Evolutionary conservation across 1,140 invertebrate genomes (phyloP).

Genomic region (Pectinophora gossypiella): DNA sequence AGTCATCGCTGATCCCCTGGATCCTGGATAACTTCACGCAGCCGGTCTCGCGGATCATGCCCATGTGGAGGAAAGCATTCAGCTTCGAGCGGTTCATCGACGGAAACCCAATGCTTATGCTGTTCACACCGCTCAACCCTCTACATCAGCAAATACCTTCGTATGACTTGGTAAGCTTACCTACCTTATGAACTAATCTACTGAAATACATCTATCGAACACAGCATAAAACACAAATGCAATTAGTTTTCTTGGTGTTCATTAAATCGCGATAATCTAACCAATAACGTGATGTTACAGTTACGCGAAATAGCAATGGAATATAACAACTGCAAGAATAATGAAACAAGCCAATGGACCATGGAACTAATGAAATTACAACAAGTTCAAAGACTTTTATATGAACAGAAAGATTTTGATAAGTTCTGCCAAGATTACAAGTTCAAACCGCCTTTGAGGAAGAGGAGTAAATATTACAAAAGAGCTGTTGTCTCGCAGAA

Average conservation of each 20-base stretch:
- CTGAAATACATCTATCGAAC: too few species aligned
- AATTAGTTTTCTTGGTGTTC: too few species aligned
- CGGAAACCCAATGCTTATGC: slow-evolving; percentile 80
- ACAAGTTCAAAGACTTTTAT: slow-evolving; percentile 49
- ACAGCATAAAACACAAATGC: too few species aligned
- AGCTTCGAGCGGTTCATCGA: slow-evolving; percentile 78
- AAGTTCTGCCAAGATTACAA: slow-evolving; percentile 54
- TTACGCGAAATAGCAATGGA: slow-evolving; percentile 79
- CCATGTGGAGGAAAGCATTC: slow-evolving; percentile 79
- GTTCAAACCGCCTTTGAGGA: slow-evolving; percentile 38
- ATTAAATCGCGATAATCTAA: too few species aligned
- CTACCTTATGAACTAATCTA: too few species aligned
- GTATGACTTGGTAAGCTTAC: slow-evolving; percentile 79
- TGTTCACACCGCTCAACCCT: slow-evolving; percentile 84
- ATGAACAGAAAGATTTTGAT: slow-evolving; percentile 48
- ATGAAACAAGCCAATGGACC: slow-evolving; percentile 70
- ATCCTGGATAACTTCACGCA: slow-evolving; percentile 76
- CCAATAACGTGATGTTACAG: slow-evolving; percentile 56
- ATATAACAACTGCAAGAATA: slow-evolving; percentile 80
- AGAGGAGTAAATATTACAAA: slow-evolving; percentile 26
- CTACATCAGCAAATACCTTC: slow-evolving; percentile 76
- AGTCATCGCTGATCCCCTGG: slow-evolving; percentile 71
- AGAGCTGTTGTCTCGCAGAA: slow-evolving; percentile 47
- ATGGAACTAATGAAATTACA: slow-evolving; percentile 61
- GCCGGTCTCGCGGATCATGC: slow-evolving; percentile 78